These are phyloP conservation scores for Garra rufa DNA, from an alignment of 2,113 vertebrate genomes.

Conservation along the genomic window DNA sequence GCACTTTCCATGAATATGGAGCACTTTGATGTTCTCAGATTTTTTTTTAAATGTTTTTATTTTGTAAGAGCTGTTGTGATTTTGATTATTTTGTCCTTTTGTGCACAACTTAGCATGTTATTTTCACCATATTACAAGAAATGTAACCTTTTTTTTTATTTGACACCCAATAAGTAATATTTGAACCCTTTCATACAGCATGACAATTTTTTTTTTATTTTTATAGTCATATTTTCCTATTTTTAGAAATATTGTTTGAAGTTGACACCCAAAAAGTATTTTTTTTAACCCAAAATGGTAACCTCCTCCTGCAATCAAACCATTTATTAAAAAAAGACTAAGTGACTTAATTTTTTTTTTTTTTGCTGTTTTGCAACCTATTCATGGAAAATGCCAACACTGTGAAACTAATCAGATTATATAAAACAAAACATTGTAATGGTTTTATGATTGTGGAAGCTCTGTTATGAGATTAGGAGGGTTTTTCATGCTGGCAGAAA, in stretches of 20 bases:
- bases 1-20: not conserved
- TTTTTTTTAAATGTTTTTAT: not conserved
- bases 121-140: not conserved
- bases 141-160: not conserved
- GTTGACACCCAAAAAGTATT: too few species aligned
- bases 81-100: not conserved
- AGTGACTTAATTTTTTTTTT: not conserved
- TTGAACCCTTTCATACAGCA: not conserved
- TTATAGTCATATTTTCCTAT: not conserved
- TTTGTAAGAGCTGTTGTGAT: not conserved
- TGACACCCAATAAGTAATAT: not conserved
- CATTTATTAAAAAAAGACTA: not conserved
- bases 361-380: not conserved
- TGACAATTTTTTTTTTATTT: not conserved
- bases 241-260: too few species aligned
- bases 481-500: conserved; percentile 40
- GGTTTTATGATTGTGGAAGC: conserved; percentile 64
- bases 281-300: not conserved
- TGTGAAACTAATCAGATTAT: not conserved
- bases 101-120: not conserved
- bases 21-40: not conserved
- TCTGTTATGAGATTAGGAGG: conserved; percentile 42
- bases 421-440: not conserved
- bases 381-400: not conserved
- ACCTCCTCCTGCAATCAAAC: not conserved